Base-by-base conservation (phyloP, 1,140 invertebrate species). In the Whitmania pigra region DNA sequence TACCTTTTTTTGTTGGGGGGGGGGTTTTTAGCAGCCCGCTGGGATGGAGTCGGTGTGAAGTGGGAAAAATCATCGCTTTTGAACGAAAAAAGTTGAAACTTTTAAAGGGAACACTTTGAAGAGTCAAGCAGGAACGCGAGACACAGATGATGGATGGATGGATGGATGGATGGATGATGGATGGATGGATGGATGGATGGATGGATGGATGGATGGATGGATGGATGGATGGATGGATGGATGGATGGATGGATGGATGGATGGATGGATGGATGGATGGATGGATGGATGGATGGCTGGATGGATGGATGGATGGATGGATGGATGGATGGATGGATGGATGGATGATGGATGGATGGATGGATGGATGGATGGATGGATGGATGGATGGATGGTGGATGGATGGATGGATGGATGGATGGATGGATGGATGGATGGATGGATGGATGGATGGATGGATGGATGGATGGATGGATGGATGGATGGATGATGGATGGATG, bases 211-310 rank as follows among this genome's bases (percentile, higher is more conserved):
- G 17, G 55, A 60, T 17, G 55, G 55, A 60, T 17, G 55, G 17
- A 60, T 17, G 55, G 55, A 60, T 17, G 55, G 5, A 60, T 60
- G 55, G 55, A 17, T 60, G 55, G 55, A 60, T 5, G 17, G 55
- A 60, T 60, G 55, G 55, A 60, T 60, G 55, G 55, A 60, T 60
- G 55, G 27, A n/a, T n/a, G n/a, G n/a, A n/a, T n/a, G n/a, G n/a
- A n/a, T n/a, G n/a, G n/a, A n/a, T n/a, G n/a, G n/a, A n/a, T n/a
- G n/a, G n/a, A n/a, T n/a, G 0, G 43, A 49, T 13, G 43, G n/a
- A n/a, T 57, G 25, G 25, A 57, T 25, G 54, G 54, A 57, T n/a
- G 54, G 54, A 57, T 57, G 54, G 25, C 2, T 57, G 25, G 25
- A 57, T 57, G 54, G 54, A 57, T 57, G 54, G 54, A 2, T 57